phyloP scores from a whole-genome alignment of 2,888 invertebrate genomes.

The Noctua fimbriata region DNA sequence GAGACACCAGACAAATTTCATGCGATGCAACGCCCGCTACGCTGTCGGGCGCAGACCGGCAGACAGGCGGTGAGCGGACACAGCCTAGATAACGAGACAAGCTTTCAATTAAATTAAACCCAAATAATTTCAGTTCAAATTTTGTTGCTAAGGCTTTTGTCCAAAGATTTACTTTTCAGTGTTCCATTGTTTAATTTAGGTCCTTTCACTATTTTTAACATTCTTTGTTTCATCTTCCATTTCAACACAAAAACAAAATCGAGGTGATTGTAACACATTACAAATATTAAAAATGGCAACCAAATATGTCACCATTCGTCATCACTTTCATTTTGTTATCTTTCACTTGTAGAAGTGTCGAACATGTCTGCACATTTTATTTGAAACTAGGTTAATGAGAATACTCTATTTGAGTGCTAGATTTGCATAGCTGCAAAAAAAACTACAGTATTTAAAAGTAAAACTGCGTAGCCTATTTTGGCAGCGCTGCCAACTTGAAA shows the following conservation, averaged over 20 bases:
- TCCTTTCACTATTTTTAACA: not conserved
- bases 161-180: not conserved
- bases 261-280: not conserved
- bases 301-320: not conserved
- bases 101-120: slow-evolving; percentile 29
- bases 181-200: not conserved
- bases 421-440: slow-evolving; percentile 31
- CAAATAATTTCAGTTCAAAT: slow-evolving; percentile 14
- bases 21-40: slow-evolving; percentile 56
- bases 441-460: slow-evolving; percentile 1
- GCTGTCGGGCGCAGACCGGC: slow-evolving; percentile 43
- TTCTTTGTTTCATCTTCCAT: not conserved
- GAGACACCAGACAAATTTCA: slow-evolving; percentile 78
- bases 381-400: slow-evolving; percentile 34
- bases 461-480: slow-evolving; percentile 9
- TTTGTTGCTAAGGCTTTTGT: slow-evolving; percentile 3
- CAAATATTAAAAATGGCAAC: not conserved
- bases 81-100: slow-evolving; percentile 33
- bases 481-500: slow-evolving; percentile 13
- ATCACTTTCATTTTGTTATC: slow-evolving; percentile 14
- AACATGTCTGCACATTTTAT: slow-evolving; percentile 33
- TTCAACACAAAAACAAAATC: not conserved
- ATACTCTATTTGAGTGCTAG: slow-evolving; percentile 11
- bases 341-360: not conserved
- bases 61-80: slow-evolving; percentile 14